These are phyloP conservation scores for Tenualosa ilisha DNA, from an alignment of 2,797 vertebrate species.

Conservation along the genomic window DNA sequence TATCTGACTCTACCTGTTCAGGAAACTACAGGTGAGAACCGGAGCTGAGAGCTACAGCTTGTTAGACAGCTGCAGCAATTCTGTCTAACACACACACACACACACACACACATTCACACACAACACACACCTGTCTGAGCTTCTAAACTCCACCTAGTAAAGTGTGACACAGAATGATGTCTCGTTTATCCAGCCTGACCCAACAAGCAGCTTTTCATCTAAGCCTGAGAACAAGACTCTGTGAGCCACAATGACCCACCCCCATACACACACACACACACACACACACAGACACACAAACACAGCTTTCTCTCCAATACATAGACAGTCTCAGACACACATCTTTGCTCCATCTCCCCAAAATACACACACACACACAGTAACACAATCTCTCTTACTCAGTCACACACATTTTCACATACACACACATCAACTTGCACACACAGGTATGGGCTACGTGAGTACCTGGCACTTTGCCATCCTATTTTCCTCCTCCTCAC, in stretches of 20 bases:
- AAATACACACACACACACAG: not conserved
- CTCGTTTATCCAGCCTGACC: slow-evolving; percentile 13
- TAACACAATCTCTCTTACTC: not conserved
- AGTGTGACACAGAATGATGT: not conserved
- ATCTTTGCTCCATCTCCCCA: not conserved
- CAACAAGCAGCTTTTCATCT: slow-evolving; percentile 23
- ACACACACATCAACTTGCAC: not conserved
- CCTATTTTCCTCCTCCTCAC: not conserved
- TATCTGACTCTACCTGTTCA: not conserved
- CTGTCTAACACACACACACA: not conserved
- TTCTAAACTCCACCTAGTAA: not conserved
- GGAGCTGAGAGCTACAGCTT: not conserved
- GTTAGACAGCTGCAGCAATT: slow-evolving; percentile 8
- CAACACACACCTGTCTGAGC: slow-evolving; percentile 1
- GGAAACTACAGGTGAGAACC: slow-evolving; percentile 12
- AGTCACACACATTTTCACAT: not conserved
- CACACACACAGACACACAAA: not conserved
- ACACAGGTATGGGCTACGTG: not conserved
- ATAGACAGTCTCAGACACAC: not conserved
- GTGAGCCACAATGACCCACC: not conserved
- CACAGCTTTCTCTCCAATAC: not conserved
- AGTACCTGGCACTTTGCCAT: not conserved
- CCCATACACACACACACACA: not conserved
- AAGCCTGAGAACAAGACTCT: slow-evolving; percentile 16
- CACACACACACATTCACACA: not conserved